Percentiles rank a stretch among this genome's conserved stretches.
Evolutionary conservation across 2,797 vertebrate species (phyloP).

Genomic region (Pipistrellus nathusii): DNA sequence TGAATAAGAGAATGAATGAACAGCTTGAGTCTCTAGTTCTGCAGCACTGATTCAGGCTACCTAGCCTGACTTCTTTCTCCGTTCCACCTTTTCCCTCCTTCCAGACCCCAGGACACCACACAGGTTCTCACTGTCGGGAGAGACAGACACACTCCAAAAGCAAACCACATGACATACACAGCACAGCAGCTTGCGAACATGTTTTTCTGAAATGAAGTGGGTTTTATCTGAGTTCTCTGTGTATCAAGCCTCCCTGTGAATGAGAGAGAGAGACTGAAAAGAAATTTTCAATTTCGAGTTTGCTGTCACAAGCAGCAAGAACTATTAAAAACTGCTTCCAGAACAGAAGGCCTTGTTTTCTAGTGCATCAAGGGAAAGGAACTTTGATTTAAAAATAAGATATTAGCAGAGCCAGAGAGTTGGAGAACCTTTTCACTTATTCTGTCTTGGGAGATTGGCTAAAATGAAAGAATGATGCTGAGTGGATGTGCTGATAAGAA

Average conservation of each 20-base stretch:
- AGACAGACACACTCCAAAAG: background rate
- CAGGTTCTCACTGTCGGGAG: background rate
- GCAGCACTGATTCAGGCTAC: background rate
- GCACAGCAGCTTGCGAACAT: background rate
- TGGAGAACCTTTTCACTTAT: background rate
- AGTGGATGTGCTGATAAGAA: background rate
- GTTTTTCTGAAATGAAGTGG: background rate
- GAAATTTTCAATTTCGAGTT: background rate
- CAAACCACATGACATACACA: background rate
- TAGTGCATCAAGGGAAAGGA: background rate
- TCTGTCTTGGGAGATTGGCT: background rate
- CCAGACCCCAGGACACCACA: background rate
- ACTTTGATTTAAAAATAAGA: background rate
- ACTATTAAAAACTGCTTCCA: background rate
- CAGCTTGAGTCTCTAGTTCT: background rate
- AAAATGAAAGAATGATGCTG: background rate
- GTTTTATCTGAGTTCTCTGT: background rate
- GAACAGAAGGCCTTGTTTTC: background rate
- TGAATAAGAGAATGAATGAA: background rate
- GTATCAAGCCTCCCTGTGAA: background rate
- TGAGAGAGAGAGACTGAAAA: background rate
- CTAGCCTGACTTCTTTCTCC: background rate
- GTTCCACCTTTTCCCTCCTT: background rate
- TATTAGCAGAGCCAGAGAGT: background rate
- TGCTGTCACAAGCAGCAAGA: background rate